Base-by-base conservation (phyloP, 2,797 vertebrate genomes). In the Artibeus jamaicensis region DNA sequence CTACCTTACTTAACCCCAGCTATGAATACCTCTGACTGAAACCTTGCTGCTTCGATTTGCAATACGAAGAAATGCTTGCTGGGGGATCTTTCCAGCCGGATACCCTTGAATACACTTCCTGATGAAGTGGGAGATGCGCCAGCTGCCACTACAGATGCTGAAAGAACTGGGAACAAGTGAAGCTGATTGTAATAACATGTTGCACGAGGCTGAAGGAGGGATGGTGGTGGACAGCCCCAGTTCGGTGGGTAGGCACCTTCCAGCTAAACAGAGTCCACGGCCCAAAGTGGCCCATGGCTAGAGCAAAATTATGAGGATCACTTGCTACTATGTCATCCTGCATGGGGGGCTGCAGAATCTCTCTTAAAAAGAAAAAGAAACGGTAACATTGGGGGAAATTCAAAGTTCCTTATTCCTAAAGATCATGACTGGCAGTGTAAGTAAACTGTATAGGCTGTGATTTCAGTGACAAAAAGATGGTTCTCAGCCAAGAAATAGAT, bases 131-230 rank as follows among this genome's bases (percentile, higher is more conserved):
- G 94, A 98, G 97, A 98, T 97, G 97, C 83, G 96, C 98, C 98
- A 99, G 98, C 98, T 99, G 98, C 98, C 97, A 98, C 97, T 97
- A 98, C 98, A 98, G 97, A 98, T 98, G 98, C 98, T 98, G 95
- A 98, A 97, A 98, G 98, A 79, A 89, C 96, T 29, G 77, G 95
- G 95, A 98, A 99, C 98, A 99, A 98, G 98, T 50, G 96, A 78
- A 95, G 81, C 98, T 98, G 98, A 99, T 99, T 98, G 98, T 98
- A 98, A 99, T 99, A 98, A 98, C 98, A 98, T 65, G 97, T 97
- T 98, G 95, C 98, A 97, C 88, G 91, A 94, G 90, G 89, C 95
- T 86, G 91, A 89, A 93, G 91, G 76, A 96, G 77, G 29, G 48
- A 86, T 95, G 70, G 96, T 81, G 96, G 95, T 97, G 95, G 98